Base-by-base conservation (phyloP, 2,888 invertebrate species). In the Diarsia brunnea region DNA sequence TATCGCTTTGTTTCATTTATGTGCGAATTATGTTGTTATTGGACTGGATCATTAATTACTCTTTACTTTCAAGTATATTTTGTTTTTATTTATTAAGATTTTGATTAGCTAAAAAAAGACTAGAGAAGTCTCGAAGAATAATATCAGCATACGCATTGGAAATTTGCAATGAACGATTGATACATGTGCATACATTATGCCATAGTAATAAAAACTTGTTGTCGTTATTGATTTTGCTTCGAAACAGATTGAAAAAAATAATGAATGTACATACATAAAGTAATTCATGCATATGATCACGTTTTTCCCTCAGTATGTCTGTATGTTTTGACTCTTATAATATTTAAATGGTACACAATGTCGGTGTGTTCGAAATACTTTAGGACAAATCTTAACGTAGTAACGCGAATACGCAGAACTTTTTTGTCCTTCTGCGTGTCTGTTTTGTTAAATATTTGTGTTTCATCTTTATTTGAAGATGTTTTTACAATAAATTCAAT, bases 321-420 rank as follows among this genome's bases (percentile, higher is more conserved):
- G 74, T 78, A 65, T 81, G 65, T 73, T 64, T 81, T 73, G 70
- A 74, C 63, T 70, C 68, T 45, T 71, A 68, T 78, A 81, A 81
- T 81, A 81, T 81, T 81, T 78, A 78, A 78, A 74, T 70, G 31
- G 64, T 31, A 64, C 45, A 61, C 55, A 67, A 4, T 24, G 60
- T 53, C 14, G 69, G 43, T 82, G 43, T 55, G 55, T 71, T 74
- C 55, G 38, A 79, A 79, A 72, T 78, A 69, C 65, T 78, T 69
- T 53, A 60, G 63, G 55, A 75, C 14, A n/a, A 82, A 69, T 66
- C 31, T 73, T 69, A 43, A 70, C 69, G 69, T 74, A 69, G 60
- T 82, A 71, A 66, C 69, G 66, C 31, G 66, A 79, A 73, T 60
- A 61, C 68, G 12, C 38, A 55, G 45, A 64, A 69, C 16, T 38